phyloP scores from a whole-genome alignment of 2,797 vertebrate species.

The Carcharodon carcharias region DNA sequence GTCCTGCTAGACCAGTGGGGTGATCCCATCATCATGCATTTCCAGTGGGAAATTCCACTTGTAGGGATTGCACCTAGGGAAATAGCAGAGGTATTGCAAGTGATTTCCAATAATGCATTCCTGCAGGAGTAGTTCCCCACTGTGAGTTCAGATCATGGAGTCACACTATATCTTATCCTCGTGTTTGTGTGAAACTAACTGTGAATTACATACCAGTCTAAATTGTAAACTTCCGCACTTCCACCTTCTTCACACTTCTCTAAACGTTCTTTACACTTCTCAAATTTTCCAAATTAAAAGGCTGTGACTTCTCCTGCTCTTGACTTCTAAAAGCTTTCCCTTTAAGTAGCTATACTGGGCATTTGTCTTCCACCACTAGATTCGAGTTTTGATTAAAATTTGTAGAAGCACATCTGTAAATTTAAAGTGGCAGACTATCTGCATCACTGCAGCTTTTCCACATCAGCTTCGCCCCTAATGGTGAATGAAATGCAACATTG shows the following conservation, averaged over 20 bases:
- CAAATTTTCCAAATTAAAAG: not conserved
- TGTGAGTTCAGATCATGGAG: not conserved
- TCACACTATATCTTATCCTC: not conserved
- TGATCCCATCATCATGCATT: not conserved
- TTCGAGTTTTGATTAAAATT: not conserved
- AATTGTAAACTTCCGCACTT: not conserved
- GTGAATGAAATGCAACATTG: not conserved
- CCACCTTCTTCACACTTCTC: not conserved
- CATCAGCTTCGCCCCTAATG: not conserved
- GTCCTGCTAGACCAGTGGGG: not conserved
- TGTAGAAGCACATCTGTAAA: not conserved
- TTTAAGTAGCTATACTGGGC: not conserved
- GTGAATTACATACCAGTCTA: not conserved
- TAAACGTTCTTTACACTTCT: not conserved
- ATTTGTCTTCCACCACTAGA: not conserved
- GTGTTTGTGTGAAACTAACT: not conserved
- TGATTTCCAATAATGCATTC: not conserved
- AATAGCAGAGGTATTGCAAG: not conserved
- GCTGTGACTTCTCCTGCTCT: not conserved
- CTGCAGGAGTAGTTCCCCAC: not conserved
- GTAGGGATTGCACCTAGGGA: not conserved
- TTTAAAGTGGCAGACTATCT: not conserved
- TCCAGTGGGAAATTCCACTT: not conserved
- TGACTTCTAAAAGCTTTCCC: not conserved
- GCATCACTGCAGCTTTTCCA: not conserved